phyloP scores from a whole-genome alignment of 1,140 invertebrate species.

The Microplitis demolitor region DNA sequence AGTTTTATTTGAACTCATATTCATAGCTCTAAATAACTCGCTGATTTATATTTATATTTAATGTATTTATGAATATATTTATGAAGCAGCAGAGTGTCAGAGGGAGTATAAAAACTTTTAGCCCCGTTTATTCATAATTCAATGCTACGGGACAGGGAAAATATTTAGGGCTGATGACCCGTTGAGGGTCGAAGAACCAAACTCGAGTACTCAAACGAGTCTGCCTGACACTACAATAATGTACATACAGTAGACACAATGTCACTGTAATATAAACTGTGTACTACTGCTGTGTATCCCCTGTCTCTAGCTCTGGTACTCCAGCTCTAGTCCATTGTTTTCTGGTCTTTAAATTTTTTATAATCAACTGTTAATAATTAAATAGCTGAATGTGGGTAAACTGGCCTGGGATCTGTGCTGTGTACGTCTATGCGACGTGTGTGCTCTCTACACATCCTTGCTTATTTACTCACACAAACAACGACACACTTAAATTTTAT shows the following conservation, averaged over 20 bases:
- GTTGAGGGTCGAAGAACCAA: not conserved
- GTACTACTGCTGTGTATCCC: too few relatives aligned
- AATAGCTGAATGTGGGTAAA: slow-evolving; percentile 9
- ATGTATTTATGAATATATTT: not conserved
- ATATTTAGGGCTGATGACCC: not conserved
- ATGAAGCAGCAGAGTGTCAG: not conserved
- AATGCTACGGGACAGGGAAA: not conserved
- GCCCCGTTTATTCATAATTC: not conserved
- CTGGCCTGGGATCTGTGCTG: slow-evolving; percentile 50
- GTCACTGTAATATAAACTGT: too few relatives aligned
- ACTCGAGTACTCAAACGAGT: not conserved
- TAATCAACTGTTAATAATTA: not conserved
- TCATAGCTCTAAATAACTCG: too few relatives aligned
- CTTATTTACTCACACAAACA: not conserved
- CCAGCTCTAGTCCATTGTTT: not conserved
- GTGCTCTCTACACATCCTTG: not conserved
- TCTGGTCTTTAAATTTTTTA: not conserved
- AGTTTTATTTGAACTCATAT: too few relatives aligned
- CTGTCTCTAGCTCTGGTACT: too few relatives aligned
- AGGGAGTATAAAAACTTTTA: not conserved
- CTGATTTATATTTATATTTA: not conserved
- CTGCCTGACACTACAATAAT: too few relatives aligned
- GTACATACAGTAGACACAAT: too few relatives aligned
- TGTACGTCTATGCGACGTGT: slow-evolving; percentile 50
- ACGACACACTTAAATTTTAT: not conserved